Evolutionary conservation across 2,797 vertebrate species (phyloP).

Genomic region (Fistularia tabacaria): DNA sequence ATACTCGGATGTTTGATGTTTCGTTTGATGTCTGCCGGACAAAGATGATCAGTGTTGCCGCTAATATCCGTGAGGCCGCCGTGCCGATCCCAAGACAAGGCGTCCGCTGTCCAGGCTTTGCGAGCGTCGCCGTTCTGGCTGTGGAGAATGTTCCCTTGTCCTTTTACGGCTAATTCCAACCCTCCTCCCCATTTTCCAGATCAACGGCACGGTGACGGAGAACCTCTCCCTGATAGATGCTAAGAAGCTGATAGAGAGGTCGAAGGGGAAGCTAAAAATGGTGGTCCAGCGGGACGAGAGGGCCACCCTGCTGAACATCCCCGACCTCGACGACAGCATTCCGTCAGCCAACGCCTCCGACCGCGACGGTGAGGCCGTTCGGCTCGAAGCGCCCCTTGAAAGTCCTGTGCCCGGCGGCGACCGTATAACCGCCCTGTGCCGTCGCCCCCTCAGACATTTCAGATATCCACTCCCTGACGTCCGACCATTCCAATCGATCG

Average conservation of each 20-base stretch:
- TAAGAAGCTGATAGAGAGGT: constrained; percentile 98
- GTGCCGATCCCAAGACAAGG: not conserved
- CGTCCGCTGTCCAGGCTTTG: constrained; percentile 1
- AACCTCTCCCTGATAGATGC: constrained; percentile 98
- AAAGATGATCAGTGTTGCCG: constrained; percentile 3
- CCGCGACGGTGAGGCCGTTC: constrained; percentile 86
- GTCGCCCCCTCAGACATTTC: constrained; percentile 86
- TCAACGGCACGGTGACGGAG: constrained; percentile 98
- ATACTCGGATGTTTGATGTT: not conserved
- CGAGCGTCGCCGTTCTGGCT: not conserved
- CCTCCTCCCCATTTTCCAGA: constrained; percentile 70
- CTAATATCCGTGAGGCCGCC: not conserved
- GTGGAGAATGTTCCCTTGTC: constrained; percentile 15
- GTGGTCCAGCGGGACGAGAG: constrained; percentile 98
- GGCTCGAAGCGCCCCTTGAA: constrained; percentile 1
- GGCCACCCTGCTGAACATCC: constrained; percentile 93
- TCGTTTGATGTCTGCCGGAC: constrained; percentile 10
- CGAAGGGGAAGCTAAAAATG: constrained; percentile 99
- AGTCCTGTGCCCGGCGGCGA: not conserved
- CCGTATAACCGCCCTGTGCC: no score
- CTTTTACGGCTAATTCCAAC: not conserved
- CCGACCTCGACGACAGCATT: constrained; percentile 98
- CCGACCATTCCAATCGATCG: constrained; percentile 97
- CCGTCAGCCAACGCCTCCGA: constrained; percentile 96
- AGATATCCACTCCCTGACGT: constrained; percentile 98